phyloP scores from a whole-genome alignment of 2,113 vertebrate species.

The Labeo rohita region DNA sequence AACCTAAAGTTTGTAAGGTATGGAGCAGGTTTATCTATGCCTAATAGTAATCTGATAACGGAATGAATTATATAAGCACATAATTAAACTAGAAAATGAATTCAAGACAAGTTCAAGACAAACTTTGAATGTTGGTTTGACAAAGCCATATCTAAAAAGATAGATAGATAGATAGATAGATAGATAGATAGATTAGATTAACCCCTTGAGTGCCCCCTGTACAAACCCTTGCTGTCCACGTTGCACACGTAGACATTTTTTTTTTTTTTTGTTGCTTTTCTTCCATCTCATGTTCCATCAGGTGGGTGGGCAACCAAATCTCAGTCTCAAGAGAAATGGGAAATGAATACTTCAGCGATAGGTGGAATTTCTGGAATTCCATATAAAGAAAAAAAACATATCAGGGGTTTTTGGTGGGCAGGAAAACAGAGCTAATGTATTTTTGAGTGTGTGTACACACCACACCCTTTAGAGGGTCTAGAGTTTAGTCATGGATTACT shows the following conservation, averaged over 20 bases:
- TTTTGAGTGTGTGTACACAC: conserved; percentile 38
- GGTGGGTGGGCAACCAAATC: conserved; percentile 38
- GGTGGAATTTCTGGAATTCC: conserved; percentile 62
- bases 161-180: background rate
- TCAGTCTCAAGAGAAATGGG: conserved; percentile 45
- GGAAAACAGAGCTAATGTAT: conserved; percentile 53
- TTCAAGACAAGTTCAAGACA: background rate
- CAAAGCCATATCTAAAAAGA: background rate
- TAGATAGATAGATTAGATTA: background rate
- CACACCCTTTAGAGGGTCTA: conserved; percentile 1
- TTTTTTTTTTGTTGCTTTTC: conserved; percentile 42
- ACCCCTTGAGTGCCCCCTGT: background rate
- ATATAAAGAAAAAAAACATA: conserved; percentile 50
- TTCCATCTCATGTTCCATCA: conserved; percentile 48
- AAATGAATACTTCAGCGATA: conserved; percentile 54
- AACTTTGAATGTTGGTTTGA: background rate
- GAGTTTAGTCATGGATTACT: conserved; percentile 43
- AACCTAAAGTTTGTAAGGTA: background rate
- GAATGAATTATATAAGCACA: background rate
- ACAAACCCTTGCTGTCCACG: conserved; percentile 26
- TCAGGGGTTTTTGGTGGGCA: conserved; percentile 42
- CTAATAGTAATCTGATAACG: background rate
- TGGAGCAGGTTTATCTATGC: background rate
- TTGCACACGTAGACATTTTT: conserved; percentile 39
- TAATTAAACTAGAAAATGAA: background rate